Percentiles rank a stretch among this genome's conserved stretches.
These are phyloP conservation scores for Corapipo altera DNA, from an alignment of 2,113 vertebrate species.

Conservation along the genomic window DNA sequence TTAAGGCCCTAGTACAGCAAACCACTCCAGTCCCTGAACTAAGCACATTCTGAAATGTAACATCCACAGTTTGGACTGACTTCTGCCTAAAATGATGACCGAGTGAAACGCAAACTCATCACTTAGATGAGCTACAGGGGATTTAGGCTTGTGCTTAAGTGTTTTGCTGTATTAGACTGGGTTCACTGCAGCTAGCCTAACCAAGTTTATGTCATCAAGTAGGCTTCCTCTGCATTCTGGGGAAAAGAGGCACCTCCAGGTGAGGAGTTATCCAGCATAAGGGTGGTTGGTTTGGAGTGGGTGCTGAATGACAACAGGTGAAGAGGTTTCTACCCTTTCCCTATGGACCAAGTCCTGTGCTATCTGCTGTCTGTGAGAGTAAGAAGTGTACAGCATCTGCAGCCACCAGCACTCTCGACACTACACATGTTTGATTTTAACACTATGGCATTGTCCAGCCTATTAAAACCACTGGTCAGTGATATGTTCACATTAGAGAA, in stretches of 20 bases:
- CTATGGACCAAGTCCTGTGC: background rate
- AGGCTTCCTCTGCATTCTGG: too few species aligned
- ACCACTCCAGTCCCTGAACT: background rate
- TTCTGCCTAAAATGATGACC: background rate
- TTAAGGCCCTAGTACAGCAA: background rate
- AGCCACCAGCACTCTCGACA: background rate
- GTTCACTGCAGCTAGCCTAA: background rate
- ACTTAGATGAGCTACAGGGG: background rate
- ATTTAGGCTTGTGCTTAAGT: background rate
- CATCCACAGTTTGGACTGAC: background rate
- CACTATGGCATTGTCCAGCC: background rate
- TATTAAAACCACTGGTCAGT: background rate
- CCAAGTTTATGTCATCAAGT: background rate
- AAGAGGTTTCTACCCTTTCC: background rate
- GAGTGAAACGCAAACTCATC: background rate
- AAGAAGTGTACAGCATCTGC: background rate
- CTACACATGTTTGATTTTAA: background rate
- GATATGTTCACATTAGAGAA: accelerated
- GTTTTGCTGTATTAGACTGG: background rate
- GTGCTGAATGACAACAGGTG: background rate
- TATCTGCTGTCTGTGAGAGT: background rate
- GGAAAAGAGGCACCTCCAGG: background rate
- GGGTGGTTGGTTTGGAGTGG: background rate
- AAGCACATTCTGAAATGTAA: background rate
- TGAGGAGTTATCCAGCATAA: background rate